Percentiles rank a stretch among this genome's conserved stretches.
phyloP scores from a whole-genome alignment of 37 sponge, comb jelly and placozoan genomes.

The Tethya wilhelma region DNA sequence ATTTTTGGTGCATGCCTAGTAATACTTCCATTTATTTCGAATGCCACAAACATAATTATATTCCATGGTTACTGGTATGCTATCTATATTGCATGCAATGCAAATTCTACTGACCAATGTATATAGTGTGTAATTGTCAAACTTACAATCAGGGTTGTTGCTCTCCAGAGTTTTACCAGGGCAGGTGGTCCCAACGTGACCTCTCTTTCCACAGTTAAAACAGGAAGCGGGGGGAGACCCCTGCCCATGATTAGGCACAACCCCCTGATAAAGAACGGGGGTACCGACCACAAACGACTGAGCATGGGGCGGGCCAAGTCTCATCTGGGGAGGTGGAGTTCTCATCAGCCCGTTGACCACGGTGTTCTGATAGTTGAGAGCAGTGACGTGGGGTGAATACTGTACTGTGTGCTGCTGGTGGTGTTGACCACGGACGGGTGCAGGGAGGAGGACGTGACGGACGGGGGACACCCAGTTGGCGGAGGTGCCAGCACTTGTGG shows the following conservation, averaged over 20 bases:
- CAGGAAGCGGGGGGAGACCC: constrained; percentile 38
- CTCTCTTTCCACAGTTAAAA: constrained; percentile 76
- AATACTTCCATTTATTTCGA: no score
- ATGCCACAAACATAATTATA: no score
- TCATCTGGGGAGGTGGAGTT: constrained; percentile 8
- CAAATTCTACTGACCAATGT: no score
- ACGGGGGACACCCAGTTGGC: not conserved
- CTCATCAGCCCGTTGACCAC: constrained; percentile 13
- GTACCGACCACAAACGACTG: not conserved
- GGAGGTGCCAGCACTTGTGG: not conserved
- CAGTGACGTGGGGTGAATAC: no score
- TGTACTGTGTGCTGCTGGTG: not conserved
- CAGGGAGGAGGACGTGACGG: not conserved
- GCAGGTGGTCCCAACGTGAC: constrained; percentile 62
- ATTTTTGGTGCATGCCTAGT: no score
- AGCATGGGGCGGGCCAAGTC: not conserved
- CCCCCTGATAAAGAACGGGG: not conserved
- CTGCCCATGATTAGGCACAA: not conserved
- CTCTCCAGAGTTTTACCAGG: constrained; percentile 37
- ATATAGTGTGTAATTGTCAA: no score
- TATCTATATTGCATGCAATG: no score
- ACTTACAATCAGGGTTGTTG: constrained; percentile 47
- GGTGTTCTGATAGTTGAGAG: not conserved
- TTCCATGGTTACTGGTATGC: no score
- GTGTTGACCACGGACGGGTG: not conserved